Percentiles rank a stretch among this genome's conserved stretches.
These are phyloP conservation scores for Campylomormyrus numenius DNA, from an alignment of 2,113 vertebrate genomes.

Conservation along the genomic window DNA sequence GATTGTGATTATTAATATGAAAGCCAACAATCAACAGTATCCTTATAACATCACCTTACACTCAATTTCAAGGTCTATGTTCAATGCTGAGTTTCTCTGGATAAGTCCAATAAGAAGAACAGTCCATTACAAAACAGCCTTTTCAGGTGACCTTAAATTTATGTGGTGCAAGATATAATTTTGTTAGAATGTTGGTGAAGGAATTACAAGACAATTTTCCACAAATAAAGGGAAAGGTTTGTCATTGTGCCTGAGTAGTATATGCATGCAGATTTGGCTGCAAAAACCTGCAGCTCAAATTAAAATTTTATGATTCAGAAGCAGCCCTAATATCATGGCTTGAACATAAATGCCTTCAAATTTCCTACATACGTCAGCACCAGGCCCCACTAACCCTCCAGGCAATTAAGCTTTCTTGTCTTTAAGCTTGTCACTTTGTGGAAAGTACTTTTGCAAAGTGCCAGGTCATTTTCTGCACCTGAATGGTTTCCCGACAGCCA, in stretches of 20 bases:
- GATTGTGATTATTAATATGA: neutral
- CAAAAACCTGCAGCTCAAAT: neutral
- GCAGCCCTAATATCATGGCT: neutral
- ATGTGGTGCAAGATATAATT: neutral
- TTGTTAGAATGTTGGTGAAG: neutral
- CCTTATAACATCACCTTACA: neutral
- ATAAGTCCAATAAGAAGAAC: neutral
- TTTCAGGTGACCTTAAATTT: neutral
- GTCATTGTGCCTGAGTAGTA: neutral
- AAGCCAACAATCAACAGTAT: neutral
- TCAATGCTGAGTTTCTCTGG: neutral
- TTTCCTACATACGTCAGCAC: neutral
- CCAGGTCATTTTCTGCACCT: conserved; percentile 5
- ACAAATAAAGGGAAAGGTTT: neutral
- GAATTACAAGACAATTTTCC: neutral
- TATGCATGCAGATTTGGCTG: neutral
- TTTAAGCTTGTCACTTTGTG: neutral
- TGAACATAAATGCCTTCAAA: neutral
- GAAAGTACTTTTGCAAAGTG: neutral
- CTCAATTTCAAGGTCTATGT: neutral
- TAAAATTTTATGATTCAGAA: neutral
- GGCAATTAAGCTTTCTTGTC: neutral
- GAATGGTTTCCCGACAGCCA: neutral
- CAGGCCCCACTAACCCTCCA: neutral
- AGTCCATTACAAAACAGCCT: neutral